Percentiles rank a stretch among this genome's conserved stretches.
Conservation (phyloP, 2,888 invertebrate genomes). For the Bombylius discolor region DNA sequence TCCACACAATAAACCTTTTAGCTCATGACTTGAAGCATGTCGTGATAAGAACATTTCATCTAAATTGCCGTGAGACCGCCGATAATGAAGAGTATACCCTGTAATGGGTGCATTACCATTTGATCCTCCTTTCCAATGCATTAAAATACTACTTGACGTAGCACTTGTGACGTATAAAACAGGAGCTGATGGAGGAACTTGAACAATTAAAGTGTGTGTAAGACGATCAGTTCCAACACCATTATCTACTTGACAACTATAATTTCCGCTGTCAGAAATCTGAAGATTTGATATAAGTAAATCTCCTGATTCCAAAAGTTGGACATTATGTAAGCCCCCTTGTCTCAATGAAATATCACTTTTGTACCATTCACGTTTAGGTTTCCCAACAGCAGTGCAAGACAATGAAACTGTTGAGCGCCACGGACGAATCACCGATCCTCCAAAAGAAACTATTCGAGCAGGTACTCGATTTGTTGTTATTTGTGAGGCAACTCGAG, state of each 20-base stretch:
- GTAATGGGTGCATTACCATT: constrained; percentile 56
- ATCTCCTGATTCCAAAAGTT: constrained; percentile 51
- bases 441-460: constrained; percentile 58
- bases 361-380: constrained; percentile 52
- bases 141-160: constrained; percentile 57
- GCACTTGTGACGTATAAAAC: constrained; percentile 60
- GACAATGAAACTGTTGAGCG: constrained; percentile 48
- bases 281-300: constrained; percentile 50
- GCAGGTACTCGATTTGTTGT: constrained; percentile 54
- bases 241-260: constrained; percentile 57
- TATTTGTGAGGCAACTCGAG: constrained; percentile 52
- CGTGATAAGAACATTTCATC: constrained; percentile 52
- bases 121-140: constrained; percentile 61
- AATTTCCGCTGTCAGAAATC: constrained; percentile 53
- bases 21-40: constrained; percentile 52
- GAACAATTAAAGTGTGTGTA: constrained; percentile 50
- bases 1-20: constrained; percentile 56
- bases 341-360: constrained; percentile 44
- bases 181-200: constrained; percentile 64
- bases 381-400: constrained; percentile 54
- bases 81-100: constrained; percentile 54
- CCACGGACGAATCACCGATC: constrained; percentile 51
- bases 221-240: constrained; percentile 53
- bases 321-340: constrained; percentile 46
- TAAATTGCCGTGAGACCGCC: constrained; percentile 49